Evolutionary conservation across 2,113 vertebrate genomes (phyloP), one percentile per base, ranked within the genome.

Genomic region (Sorex araneus): DNA sequence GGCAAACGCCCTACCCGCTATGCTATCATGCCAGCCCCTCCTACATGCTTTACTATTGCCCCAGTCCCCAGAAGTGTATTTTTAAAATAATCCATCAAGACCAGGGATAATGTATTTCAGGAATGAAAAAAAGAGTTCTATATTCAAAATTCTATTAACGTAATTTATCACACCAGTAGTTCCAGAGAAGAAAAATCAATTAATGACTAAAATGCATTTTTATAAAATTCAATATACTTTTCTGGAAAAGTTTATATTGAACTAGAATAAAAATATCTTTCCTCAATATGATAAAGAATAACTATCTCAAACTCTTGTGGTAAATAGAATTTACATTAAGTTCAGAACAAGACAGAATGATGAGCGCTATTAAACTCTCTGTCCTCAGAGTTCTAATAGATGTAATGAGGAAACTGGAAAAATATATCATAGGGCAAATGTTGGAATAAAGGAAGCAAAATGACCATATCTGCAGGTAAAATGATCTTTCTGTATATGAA

Each of bases 201-300:
- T 78, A 64, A 93, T 64, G 27, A 12, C 67, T 71, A 30, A 86
- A 92, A 54, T 81, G 34, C 50, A 89, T 83, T 92, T 40, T 95
- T 91, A 92, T 92, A 64, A 90, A 93, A 84, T 71, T 94, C 87
- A 94, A 70, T 45, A 89, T 60, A 81, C 43, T 84, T 93, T 95
- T 92, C 80, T 89, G 81, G 94, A 77, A 91, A 94, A 90, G 60
- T 32, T 1, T 23, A 57, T 45, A 75, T n/a, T 69, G 57, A 89
- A 45, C 73, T 57, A 78, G 21, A 89, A 83, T 90, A 84, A 79
- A 79, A 95, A 91, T 30, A 81, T 34, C 89, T 74, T 89, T 94
- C 78, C 73, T 87, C 57, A 66, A 81, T 30, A 66, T 32, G 23
- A 89, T 36, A 86, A 94, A 73, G 74, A 92, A 57, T 79, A 94